A percentile compares a stretch with the other conserved stretches of the same genome.
Conservation (phyloP, 2,113 vertebrate genomes). For the Oreochromis spilurus region DNA sequence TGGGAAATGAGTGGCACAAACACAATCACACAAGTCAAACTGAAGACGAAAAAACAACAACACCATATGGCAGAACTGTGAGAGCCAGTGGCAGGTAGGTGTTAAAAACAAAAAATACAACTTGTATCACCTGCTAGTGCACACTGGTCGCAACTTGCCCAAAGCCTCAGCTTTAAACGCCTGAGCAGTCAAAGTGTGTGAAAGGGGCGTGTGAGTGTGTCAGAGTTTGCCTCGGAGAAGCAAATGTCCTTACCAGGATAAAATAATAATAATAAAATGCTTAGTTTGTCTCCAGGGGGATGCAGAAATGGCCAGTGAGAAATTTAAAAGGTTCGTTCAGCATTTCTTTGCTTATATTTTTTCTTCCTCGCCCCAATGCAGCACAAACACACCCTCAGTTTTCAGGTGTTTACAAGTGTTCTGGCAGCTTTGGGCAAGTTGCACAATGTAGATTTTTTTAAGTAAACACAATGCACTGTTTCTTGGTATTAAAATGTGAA, state of each 20-base stretch:
- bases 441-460: neutral
- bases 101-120: neutral
- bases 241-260: neutral
- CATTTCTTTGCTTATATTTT: neutral
- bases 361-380: neutral
- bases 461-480: rapidly evolving
- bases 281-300: neutral
- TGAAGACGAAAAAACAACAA: neutral
- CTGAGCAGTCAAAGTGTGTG: neutral
- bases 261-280: neutral
- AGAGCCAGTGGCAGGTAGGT: neutral
- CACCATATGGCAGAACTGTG: neutral
- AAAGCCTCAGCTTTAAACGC: neutral
- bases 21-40: neutral
- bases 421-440: rapidly evolving
- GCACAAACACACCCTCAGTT: neutral
- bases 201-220: neutral
- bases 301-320: neutral
- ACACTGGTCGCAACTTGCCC: conserved; percentile 28
- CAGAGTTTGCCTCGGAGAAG: neutral
- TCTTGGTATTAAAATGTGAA: neutral
- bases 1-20: neutral
- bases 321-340: neutral
- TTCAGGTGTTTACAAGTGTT: neutral
- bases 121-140: neutral